Evolutionary conservation across 1,140 invertebrate genomes (phyloP).

Genomic region (Pemphigus obesinymphae): DNA sequence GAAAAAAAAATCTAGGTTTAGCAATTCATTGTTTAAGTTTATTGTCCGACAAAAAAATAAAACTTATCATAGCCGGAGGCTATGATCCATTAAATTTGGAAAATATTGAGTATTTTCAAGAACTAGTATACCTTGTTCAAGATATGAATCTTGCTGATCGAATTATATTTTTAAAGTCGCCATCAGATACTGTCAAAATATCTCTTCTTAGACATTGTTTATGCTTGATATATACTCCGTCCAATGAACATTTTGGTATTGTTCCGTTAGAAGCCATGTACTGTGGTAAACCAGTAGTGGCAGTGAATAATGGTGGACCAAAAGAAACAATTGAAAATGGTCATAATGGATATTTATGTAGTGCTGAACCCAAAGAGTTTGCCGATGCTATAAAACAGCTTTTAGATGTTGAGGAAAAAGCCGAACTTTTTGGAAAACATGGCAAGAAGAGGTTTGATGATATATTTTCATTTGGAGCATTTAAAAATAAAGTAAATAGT

Average conservation of each 20-base stretch:
- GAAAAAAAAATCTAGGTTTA: constrained; percentile 89
- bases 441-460: constrained; percentile 67
- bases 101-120: constrained; percentile 82
- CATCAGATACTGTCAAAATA: constrained; percentile 78
- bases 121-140: constrained; percentile 64
- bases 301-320: constrained; percentile 91
- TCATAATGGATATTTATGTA: constrained; percentile 85
- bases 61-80: constrained; percentile 93
- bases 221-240: constrained; percentile 89
- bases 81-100: constrained; percentile 87
- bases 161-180: constrained; percentile 80
- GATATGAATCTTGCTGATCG: constrained; percentile 66
- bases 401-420: constrained; percentile 51
- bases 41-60: constrained; percentile 60
- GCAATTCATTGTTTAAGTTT: constrained; percentile 75
- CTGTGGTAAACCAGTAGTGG: constrained; percentile 85
- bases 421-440: constrained; percentile 61
- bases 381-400: constrained; percentile 67
- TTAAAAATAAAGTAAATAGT: constrained; percentile 62
- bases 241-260: constrained; percentile 98
- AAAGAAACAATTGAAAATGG: constrained; percentile 84
- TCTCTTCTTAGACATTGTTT: constrained; percentile 68
- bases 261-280: constrained; percentile 99
- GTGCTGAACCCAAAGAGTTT: constrained; percentile 65
- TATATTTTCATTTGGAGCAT: constrained; percentile 76